Percentiles rank a stretch among this genome's conserved stretches.
These are phyloP conservation scores for Heliconius nattereri DNA, from an alignment of 1,140 invertebrate species.

Conservation along the genomic window DNA sequence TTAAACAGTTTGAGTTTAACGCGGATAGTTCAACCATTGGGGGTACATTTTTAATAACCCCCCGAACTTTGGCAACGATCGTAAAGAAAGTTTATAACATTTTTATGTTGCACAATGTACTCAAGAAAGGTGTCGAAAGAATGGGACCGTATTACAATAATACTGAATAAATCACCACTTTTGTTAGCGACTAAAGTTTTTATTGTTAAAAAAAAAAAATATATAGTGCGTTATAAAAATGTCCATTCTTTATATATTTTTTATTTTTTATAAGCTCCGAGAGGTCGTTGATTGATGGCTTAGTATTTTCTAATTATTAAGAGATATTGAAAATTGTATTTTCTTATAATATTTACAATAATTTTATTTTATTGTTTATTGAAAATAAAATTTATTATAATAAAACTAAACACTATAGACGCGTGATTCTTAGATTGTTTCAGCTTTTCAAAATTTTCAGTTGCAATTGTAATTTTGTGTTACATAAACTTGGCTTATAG, in stretches of 20 bases:
- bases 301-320: no score
- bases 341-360: no score
- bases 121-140: conserved; percentile 10
- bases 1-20: conserved; percentile 12
- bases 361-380: no score
- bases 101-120: conserved; percentile 16
- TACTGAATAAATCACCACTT: not conserved
- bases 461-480: no score
- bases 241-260: no score
- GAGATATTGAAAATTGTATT: no score
- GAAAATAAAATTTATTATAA: no score
- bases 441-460: no score
- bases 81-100: conserved; percentile 18
- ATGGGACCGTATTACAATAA: not conserved
- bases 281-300: not conserved
- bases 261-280: not conserved
- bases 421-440: no score
- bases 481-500: no score
- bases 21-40: conserved; percentile 12
- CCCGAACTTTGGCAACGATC: conserved; percentile 1
- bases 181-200: not conserved
- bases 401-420: no score
- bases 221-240: not conserved
- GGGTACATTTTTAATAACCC: conserved; percentile 24
- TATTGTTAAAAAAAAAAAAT: not conserved